Evolutionary conservation across 2,797 vertebrate species (phyloP), one percentile per base, ranked within the genome.

Genomic region (Kryptolebias ocellatus): DNA sequence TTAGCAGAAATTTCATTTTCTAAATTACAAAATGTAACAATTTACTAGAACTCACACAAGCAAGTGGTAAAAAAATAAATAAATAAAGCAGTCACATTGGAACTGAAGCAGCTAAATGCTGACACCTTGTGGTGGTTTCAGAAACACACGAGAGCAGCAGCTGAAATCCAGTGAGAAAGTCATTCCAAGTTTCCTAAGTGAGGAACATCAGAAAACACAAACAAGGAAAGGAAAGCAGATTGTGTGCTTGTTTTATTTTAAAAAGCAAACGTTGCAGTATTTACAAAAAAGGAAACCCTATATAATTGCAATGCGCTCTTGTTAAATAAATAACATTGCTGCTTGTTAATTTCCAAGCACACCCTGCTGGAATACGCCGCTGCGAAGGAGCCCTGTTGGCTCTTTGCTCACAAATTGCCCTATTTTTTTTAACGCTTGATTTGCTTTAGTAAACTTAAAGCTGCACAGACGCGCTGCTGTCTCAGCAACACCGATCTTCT

Each of bases 331-430:
- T 83, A 90, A 77, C 86, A 90, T 79, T 76, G 76, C 66, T 12
- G 74, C 83, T 86, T 71, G 76, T 87, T 89, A 66, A 85, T 86
- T 49, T 86, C 83, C 84, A 89, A 63, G 70, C 78, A 79, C 60
- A 84, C 77, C 88, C 88, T 74, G 5, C 75, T 76, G 91, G 90
- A 87, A 89, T 83, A 80, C 53, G 66, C 64, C 84, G 74, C 83
- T 81, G 84, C 78, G 87, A 65, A 85, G 81, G 79, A 79, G 76
- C 83, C 76, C 83, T 64, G 87, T 83, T 91, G 84, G 84, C 89
- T 91, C 91, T 94, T 93, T 93, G 92, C 93, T 94, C 93, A 93
- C 91, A 94, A 94, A 94, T 93, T 94, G 91, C 87, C 88, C 92
- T 93, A 92, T 92, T 93, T 50, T 50, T 34, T 94, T 90, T 90